Conservation (phyloP, 2,113 vertebrate genomes). For the Channa maculata region DNA sequence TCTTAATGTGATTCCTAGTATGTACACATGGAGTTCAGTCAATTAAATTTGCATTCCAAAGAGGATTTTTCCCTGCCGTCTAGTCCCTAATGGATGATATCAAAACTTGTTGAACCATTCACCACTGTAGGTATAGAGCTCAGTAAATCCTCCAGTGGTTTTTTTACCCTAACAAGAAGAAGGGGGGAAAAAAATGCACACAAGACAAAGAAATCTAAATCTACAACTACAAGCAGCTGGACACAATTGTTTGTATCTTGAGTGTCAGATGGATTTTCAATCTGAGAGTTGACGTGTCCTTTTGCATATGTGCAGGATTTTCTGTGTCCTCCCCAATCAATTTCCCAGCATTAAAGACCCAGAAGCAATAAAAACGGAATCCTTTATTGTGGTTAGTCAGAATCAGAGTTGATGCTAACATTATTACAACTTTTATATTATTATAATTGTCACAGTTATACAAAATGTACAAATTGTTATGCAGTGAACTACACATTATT, state of each 20-base stretch:
- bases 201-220: neutral
- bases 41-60: constrained; percentile 73
- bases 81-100: constrained; percentile 56
- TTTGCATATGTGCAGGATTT: neutral
- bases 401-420: constrained; percentile 1
- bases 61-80: constrained; percentile 42
- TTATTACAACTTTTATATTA: neutral
- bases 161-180: neutral
- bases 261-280: neutral
- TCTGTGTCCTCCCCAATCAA: neutral
- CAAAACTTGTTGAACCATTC: constrained; percentile 56
- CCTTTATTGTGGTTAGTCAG: neutral
- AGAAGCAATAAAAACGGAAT: constrained; percentile 2
- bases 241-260: neutral
- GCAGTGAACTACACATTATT: neutral
- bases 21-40: constrained; percentile 58
- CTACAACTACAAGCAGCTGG: neutral
- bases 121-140: constrained; percentile 19
- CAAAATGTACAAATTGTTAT: neutral
- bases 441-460: neutral
- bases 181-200: constrained; percentile 1
- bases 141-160: constrained; percentile 24
- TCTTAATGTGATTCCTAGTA: constrained; percentile 72
- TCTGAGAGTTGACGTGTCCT: neutral
- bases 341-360: constrained; percentile 19